These are phyloP conservation scores for Andricus quercusramuli DNA, from an alignment of 2,888 invertebrate genomes.

Conservation along the genomic window DNA sequence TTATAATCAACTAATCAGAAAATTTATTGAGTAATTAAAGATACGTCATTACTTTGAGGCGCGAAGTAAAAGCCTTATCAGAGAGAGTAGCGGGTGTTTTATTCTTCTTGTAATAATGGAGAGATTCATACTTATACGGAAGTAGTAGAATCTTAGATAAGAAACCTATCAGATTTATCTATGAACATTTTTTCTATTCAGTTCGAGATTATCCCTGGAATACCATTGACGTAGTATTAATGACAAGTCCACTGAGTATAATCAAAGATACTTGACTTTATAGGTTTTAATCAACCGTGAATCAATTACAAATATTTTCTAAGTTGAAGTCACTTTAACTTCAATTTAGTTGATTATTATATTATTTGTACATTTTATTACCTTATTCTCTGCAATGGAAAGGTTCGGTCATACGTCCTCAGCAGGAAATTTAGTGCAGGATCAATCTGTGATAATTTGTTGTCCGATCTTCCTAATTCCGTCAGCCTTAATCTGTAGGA, in stretches of 20 bases:
- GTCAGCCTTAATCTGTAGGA: constrained; percentile 74
- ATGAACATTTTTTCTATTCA: background rate
- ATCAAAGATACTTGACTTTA: background rate
- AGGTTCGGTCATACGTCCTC: constrained; percentile 55
- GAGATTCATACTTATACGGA: constrained; percentile 2
- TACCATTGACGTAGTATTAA: background rate
- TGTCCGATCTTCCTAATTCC: constrained; percentile 73
- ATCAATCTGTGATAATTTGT: constrained; percentile 74
- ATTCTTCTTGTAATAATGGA: background rate
- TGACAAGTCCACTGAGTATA: background rate
- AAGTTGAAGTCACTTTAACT: background rate
- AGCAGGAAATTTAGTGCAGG: constrained; percentile 61
- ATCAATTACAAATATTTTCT: background rate
- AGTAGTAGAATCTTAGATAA: constrained; percentile 8
- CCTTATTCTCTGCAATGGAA: constrained; percentile 67
- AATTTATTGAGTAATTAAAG: background rate
- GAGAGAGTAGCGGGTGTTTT: background rate
- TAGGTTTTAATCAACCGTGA: background rate
- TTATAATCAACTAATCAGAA: background rate
- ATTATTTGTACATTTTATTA: constrained; percentile 48
- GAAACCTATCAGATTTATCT: background rate
- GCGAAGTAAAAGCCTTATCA: constrained; percentile 10
- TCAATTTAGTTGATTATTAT: background rate
- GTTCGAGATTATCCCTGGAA: background rate
- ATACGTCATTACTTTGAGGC: background rate